Conservation (phyloP, 2,888 invertebrate genomes). For the Meandrusa payeni region DNA sequence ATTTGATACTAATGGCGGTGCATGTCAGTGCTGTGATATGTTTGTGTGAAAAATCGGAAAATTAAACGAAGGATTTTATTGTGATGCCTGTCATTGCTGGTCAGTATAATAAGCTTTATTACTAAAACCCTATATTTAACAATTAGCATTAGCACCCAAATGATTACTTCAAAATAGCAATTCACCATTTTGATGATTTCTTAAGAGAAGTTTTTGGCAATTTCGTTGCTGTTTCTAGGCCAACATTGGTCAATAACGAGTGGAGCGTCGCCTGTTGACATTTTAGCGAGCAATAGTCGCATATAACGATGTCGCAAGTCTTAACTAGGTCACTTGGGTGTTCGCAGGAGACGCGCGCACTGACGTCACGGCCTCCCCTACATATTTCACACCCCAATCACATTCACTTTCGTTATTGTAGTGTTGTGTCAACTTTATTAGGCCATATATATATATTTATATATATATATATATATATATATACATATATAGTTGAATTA, state of each 20-base stretch:
- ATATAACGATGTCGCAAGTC: slow-evolving; percentile 53
- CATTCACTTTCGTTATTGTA: slow-evolving; percentile 55
- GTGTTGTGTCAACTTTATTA: slow-evolving; percentile 6
- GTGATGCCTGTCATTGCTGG: slow-evolving; percentile 56
- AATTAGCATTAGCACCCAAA: neutral
- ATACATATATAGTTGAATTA: neutral
- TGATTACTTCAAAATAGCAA: neutral
- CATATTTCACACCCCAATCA: slow-evolving; percentile 45
- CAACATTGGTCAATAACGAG: slow-evolving; percentile 54
- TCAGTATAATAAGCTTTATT: slow-evolving; percentile 39
- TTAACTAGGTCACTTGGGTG: slow-evolving; percentile 60
- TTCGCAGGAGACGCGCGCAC: slow-evolving; percentile 63
- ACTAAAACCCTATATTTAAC: neutral
- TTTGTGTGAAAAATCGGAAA: slow-evolving; percentile 51
- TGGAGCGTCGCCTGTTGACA: slow-evolving; percentile 64
- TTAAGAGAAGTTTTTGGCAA: slow-evolving; percentile 9
- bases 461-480: neutral
- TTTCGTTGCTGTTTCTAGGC: slow-evolving; percentile 39
- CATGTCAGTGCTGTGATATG: slow-evolving; percentile 48
- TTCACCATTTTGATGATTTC: too few species aligned
- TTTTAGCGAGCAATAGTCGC: slow-evolving; percentile 39
- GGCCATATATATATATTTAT: neutral
- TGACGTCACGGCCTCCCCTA: slow-evolving; percentile 59
- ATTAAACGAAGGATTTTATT: slow-evolving; percentile 40
- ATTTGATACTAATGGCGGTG: slow-evolving; percentile 63